Evolutionary conservation across 2,888 invertebrate species (phyloP).

Genomic region (Erebia aethiops): DNA sequence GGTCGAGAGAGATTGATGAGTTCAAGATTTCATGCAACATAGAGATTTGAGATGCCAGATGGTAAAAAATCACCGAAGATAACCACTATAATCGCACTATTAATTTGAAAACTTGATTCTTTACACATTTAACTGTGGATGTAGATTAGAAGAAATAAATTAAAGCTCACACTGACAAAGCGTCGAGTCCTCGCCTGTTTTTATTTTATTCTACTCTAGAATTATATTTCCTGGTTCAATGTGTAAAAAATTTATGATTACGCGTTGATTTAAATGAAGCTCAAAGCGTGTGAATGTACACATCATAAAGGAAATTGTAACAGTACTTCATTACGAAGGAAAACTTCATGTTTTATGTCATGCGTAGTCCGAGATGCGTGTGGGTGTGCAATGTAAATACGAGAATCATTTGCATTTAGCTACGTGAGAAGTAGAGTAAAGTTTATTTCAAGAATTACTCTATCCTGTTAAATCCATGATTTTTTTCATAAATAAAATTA

Average conservation of each 20-base stretch:
- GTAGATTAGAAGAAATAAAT: conserved; percentile 32
- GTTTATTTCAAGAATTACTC: not conserved
- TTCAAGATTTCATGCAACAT: conserved; percentile 51
- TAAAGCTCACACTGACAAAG: conserved; percentile 28
- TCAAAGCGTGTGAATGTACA: conserved; percentile 66
- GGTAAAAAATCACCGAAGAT: conserved; percentile 42
- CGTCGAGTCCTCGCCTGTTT: conserved; percentile 26
- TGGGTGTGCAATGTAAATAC: conserved; percentile 15
- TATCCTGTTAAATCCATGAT: too few relatives aligned
- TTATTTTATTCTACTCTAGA: conserved; percentile 31
- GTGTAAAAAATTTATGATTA: conserved; percentile 56
- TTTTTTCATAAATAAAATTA: too few relatives aligned
- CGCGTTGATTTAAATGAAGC: conserved; percentile 61
- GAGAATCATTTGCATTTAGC: not conserved
- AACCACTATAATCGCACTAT: conserved; percentile 36
- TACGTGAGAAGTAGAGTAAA: conserved; percentile 10
- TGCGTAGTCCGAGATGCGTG: conserved; percentile 24
- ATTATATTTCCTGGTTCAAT: conserved; percentile 59
- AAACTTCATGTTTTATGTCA: conserved; percentile 41
- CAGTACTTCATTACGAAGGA: conserved; percentile 52
- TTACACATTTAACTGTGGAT: conserved; percentile 21
- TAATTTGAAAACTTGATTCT: conserved; percentile 35
- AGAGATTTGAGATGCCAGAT: conserved; percentile 41
- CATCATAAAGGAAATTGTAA: conserved; percentile 60
- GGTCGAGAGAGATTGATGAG: conserved; percentile 64